Evolutionary conservation across 1,140 invertebrate species (phyloP).

Genomic region (Triops longicaudatus): DNA sequence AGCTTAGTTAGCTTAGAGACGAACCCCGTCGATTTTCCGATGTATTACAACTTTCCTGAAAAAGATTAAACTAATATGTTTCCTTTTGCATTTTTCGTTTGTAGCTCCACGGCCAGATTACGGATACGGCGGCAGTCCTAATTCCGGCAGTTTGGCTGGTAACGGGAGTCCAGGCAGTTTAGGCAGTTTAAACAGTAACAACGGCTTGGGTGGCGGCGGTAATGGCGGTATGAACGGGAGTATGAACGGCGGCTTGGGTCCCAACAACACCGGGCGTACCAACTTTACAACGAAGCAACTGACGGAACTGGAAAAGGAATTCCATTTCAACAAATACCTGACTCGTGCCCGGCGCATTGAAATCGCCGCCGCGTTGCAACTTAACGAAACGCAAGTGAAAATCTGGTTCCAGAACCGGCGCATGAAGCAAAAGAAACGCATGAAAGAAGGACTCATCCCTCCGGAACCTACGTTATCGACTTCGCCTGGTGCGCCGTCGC

Average conservation of each 20-base stretch:
- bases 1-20: too few relatives aligned
- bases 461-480: constrained; percentile 42
- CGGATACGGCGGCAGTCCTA: constrained; percentile 25
- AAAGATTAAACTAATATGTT: background rate
- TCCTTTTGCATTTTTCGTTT: constrained; percentile 22
- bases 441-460: constrained; percentile 77
- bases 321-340: constrained; percentile 98
- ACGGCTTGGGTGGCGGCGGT: constrained; percentile 26
- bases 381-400: constrained; percentile 94
- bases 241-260: constrained; percentile 51
- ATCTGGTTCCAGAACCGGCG: constrained; percentile 88
- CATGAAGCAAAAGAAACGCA: constrained; percentile 89
- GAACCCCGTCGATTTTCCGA: too few relatives aligned
- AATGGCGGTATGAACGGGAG: constrained; percentile 25
- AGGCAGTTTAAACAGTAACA: constrained; percentile 18
- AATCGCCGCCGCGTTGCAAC: constrained; percentile 87
- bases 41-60: too few relatives aligned
- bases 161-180: constrained; percentile 16
- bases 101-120: constrained; percentile 33
- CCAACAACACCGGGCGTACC: constrained; percentile 63
- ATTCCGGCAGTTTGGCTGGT: constrained; percentile 19
- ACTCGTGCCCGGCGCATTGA: constrained; percentile 92
- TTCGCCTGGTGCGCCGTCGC: constrained; percentile 29
- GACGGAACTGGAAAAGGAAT: constrained; percentile 97
- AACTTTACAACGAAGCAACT: constrained; percentile 99